These are phyloP conservation scores for Telmatochromis brachygnathus DNA, from an alignment of 2,113 vertebrate species.

Conservation along the genomic window DNA sequence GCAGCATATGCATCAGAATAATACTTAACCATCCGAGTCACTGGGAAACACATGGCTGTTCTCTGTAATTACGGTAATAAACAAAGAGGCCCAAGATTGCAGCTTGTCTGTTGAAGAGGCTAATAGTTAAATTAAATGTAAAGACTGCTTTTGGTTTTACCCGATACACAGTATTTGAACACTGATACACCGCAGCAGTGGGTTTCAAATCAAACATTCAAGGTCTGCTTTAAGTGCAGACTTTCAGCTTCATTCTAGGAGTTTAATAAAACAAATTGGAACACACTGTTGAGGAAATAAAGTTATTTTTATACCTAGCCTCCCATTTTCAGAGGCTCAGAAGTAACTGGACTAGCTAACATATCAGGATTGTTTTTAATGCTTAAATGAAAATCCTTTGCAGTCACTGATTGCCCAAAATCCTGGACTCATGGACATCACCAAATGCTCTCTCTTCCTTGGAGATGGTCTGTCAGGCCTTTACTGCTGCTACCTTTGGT, in stretches of 20 bases:
- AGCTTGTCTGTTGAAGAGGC: background rate
- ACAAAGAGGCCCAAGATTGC: background rate
- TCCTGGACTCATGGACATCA: background rate
- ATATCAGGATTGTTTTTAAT: background rate
- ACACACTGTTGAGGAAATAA: background rate
- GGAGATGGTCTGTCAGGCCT: background rate
- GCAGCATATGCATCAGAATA: background rate
- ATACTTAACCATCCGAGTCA: background rate
- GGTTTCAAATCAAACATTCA: background rate
- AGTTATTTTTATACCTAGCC: background rate
- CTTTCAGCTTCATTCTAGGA: background rate
- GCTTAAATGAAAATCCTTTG: background rate
- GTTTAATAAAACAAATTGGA: background rate
- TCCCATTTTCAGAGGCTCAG: background rate
- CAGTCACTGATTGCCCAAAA: background rate
- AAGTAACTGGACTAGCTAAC: background rate
- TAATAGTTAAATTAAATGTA: background rate
- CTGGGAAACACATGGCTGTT: background rate
- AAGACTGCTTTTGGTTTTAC: background rate
- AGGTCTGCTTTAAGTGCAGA: background rate
- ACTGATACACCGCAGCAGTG: background rate
- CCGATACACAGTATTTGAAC: background rate
- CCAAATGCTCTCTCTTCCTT: background rate
- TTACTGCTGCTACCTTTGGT: background rate
- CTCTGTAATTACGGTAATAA: background rate